Conservation (phyloP, 1,140 invertebrate genomes). For the Paralvinella palmiformis region DNA sequence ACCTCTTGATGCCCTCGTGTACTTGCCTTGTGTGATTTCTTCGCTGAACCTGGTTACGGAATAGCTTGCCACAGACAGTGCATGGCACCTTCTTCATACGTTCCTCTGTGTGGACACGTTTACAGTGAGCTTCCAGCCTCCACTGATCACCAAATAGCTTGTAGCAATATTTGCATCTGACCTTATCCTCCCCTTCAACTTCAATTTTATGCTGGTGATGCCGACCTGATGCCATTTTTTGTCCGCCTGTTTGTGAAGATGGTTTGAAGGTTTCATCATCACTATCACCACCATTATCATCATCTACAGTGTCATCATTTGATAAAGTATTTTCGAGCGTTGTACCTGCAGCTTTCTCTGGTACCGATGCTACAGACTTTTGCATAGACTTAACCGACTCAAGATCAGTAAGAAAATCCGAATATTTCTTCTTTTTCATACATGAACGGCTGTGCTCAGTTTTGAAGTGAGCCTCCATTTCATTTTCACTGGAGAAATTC, state of each 20-base stretch:
- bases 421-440: no score
- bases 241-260: no score
- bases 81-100: neutral
- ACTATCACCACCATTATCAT: neutral
- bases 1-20: neutral
- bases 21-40: conserved; percentile 4
- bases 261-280: no score
- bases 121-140: neutral
- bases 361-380: no score
- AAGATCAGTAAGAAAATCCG: no score
- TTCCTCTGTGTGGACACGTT: neutral
- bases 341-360: no score
- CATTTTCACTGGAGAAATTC: neutral
- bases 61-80: neutral
- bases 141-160: neutral
- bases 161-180: conserved; percentile 1
- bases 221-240: no score
- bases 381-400: no score
- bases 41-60: neutral
- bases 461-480: neutral
- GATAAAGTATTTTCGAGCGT: no score
- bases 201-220: no score
- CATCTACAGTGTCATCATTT: neutral
- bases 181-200: neutral
- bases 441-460: neutral